Percentiles rank a stretch among this genome's conserved stretches.
phyloP scores from a whole-genome alignment of 2,113 vertebrate genomes.

The Capreolus pygargus region DNA sequence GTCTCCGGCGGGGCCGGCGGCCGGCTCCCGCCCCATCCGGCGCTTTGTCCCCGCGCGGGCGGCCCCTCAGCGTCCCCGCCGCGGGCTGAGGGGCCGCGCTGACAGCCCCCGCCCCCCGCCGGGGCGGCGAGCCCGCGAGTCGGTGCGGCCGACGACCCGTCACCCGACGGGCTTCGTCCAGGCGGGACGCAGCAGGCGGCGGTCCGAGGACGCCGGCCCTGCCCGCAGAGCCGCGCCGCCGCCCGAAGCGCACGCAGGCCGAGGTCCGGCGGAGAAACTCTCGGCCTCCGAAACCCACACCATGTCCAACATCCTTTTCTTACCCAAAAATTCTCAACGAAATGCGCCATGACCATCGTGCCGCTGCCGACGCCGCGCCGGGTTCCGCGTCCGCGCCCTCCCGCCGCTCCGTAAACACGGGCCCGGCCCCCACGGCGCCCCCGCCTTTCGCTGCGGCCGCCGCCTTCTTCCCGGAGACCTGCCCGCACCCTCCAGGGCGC shows the following conservation, averaged over 20 bases:
- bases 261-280: neutral
- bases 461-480: slow-evolving; percentile 45
- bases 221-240: neutral
- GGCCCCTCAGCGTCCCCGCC: neutral
- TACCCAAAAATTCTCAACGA: slow-evolving; percentile 96
- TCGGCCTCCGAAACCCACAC: neutral
- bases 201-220: neutral
- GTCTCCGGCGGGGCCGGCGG: neutral
- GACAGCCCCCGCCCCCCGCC: neutral
- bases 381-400: slow-evolving; percentile 60
- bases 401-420: slow-evolving; percentile 64
- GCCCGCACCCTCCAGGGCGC: slow-evolving; percentile 52
- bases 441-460: slow-evolving; percentile 56
- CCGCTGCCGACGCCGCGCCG: slow-evolving; percentile 33
- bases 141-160: neutral
- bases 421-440: slow-evolving; percentile 53
- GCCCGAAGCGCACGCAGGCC: slow-evolving; percentile 61
- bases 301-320: slow-evolving; percentile 47
- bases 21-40: slow-evolving; percentile 52
- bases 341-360: slow-evolving; percentile 93
- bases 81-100: neutral
- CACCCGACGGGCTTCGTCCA: neutral
- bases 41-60: slow-evolving; percentile 68
- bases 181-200: neutral
- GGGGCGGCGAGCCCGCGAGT: neutral